Conservation (phyloP, 2,888 invertebrate species). For the Psylliodes chrysocephalus region DNA sequence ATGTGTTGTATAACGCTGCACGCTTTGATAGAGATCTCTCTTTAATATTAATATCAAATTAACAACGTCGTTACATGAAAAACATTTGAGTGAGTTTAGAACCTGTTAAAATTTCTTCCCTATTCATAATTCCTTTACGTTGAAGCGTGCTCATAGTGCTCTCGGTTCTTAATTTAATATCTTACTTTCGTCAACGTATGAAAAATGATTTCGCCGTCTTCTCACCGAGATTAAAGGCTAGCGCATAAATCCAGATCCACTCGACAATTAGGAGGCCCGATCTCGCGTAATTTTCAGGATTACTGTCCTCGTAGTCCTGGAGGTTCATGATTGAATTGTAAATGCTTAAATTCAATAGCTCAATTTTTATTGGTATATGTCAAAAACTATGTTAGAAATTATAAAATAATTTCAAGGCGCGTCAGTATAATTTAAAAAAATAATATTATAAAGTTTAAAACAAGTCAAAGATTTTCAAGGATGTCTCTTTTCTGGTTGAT, state of each 20-base stretch:
- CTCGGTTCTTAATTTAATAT: constrained; percentile 4
- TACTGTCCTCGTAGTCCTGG: constrained; percentile 3
- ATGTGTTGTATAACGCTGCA: too few species aligned
- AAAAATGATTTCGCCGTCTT: constrained; percentile 20
- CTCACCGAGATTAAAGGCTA: constrained; percentile 10
- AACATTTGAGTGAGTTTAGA: neutral
- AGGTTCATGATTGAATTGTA: neutral
- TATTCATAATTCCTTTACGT: neutral
- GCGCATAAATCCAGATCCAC: constrained; percentile 5
- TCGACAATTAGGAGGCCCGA: constrained; percentile 12
- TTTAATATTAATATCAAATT: neutral
- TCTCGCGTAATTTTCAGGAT: constrained; percentile 12
- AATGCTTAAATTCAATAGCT: too few species aligned
- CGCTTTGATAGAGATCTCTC: too few species aligned
- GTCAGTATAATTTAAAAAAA: too few species aligned
- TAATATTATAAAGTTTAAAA: too few species aligned
- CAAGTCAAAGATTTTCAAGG: too few species aligned
- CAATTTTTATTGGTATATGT: too few species aligned
- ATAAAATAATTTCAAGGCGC: too few species aligned
- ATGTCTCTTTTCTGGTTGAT: too few species aligned
- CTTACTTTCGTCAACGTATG: constrained; percentile 8
- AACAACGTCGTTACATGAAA: neutral
- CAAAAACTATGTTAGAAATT: too few species aligned
- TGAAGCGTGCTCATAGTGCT: neutral
- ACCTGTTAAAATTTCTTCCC: neutral